A percentile compares a stretch with the other conserved stretches of the same genome.
Conservation (phyloP, 2,888 invertebrate species). For the Byasa hedistus region DNA sequence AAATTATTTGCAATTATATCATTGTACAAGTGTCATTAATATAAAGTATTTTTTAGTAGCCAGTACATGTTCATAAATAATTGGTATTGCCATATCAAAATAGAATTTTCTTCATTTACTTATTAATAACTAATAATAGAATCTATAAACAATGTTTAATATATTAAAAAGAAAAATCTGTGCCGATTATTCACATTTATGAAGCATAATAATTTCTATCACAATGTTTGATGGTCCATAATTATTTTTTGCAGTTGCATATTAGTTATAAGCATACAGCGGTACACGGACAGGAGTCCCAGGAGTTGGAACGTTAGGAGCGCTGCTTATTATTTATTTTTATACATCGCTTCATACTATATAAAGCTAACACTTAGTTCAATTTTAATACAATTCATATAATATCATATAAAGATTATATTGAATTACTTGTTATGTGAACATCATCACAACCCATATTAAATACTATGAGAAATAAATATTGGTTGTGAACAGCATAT, state of each 20-base stretch:
- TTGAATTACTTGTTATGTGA: neutral
- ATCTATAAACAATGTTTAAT: neutral
- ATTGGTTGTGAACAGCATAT: neutral
- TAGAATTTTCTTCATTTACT: neutral
- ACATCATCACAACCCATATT: neutral
- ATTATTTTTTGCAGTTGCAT: conserved; percentile 3
- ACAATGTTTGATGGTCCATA: conserved; percentile 29
- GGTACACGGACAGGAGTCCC: too few species aligned
- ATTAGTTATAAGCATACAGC: neutral
- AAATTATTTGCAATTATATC: neutral
- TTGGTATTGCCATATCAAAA: neutral
- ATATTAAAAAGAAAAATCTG: neutral
- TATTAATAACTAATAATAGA: neutral
- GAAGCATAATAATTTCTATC: conserved; percentile 16
- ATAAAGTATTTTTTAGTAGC: too few species aligned
- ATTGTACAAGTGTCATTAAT: neutral
- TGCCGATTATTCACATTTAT: conserved; percentile 5
- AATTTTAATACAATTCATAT: neutral
- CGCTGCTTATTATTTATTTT: too few species aligned
- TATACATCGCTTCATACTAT: neutral
- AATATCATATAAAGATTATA: neutral
- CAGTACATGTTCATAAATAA: too few species aligned
- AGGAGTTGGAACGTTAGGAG: too few species aligned
- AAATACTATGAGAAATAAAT: neutral
- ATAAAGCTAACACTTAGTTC: neutral